Evolutionary conservation across 2,113 vertebrate species (phyloP), one percentile per base, ranked within the genome.

Genomic region (Engystomops pustulosus): DNA sequence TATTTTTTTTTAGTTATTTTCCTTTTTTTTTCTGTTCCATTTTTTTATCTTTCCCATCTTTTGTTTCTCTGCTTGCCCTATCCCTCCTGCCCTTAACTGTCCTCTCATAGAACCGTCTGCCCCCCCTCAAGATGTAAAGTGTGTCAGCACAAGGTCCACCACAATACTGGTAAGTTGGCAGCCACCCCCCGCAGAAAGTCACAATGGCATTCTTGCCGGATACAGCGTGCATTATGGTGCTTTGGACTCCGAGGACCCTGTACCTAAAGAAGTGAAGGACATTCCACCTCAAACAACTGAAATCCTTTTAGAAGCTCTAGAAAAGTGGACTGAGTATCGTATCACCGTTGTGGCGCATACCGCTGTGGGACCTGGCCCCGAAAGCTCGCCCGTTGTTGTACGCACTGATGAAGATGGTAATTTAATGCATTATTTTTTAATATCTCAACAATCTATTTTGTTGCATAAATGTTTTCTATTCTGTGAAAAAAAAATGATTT

Each of bases 131-230:
- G 96, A 97, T 85, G 94, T 98, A 95, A 96, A 96, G 92, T 99
- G 98, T 89, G 94, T 94, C 95, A 97, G 95, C 94, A 92, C 94
- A 90, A 96, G 95, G 92, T 99, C 98, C 92, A 99, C 98, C 87
- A 93, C 94, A 93, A 95, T 99, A 95, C 94, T 97, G 97, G 97
- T 99, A 98, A 97, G 96, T 99, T 99, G 98, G 97, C 94, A 87
- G 90, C 95, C 97, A 87, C 97, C 97, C 41, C 95, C 96, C 79
- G 90, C 93, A 85, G 93, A 94, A 86, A 96, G 95, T 93, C 98
- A 97, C 90, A 99, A 99, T 74, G 98, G 98, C 85, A 91, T 89
- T 93, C 95, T 99, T 94, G 95, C 91, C 87, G 95, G 96, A 89
- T 99, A 98, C 93, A 95, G 91, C 90, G 95, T 99, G 93, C 94